Evolutionary conservation across 2,888 invertebrate species (phyloP).

Genomic region (Mayetiola destructor): DNA sequence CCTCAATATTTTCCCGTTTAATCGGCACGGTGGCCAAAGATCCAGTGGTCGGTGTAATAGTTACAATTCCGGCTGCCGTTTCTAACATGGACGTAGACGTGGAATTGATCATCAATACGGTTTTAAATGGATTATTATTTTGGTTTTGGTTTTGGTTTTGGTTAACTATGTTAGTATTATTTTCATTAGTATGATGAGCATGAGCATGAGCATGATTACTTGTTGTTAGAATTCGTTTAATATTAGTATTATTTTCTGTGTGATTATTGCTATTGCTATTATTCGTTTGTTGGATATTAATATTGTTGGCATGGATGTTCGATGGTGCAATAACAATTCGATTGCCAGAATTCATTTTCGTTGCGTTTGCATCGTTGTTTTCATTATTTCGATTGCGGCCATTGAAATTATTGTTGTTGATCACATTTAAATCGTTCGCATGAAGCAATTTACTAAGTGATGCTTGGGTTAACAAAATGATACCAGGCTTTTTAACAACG

Average conservation of each 20-base stretch:
- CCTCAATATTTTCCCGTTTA: conserved; percentile 28
- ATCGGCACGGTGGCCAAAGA: conserved; percentile 21
- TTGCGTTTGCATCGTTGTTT: too few species aligned
- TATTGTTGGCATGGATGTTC: conserved; percentile 19
- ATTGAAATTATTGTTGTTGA: not conserved
- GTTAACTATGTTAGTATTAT: not conserved
- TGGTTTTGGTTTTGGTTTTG: conserved; percentile 14
- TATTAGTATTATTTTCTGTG: not conserved
- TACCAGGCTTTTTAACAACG: conserved; percentile 15
- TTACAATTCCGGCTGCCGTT: not conserved
- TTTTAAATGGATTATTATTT: conserved; percentile 14
- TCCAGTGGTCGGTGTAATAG: conserved; percentile 18
- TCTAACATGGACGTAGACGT: conserved; percentile 21
- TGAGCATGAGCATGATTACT: conserved; percentile 2
- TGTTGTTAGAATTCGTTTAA: not conserved
- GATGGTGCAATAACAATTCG: too few species aligned
- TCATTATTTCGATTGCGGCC: too few species aligned
- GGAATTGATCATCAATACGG: conserved; percentile 23
- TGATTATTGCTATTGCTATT: conserved; percentile 14
- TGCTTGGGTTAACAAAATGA: conserved; percentile 20
- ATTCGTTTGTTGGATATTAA: conserved; percentile 18
- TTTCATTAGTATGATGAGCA: not conserved
- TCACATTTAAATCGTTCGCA: conserved; percentile 15
- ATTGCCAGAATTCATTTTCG: too few species aligned
- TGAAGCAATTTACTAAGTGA: conserved; percentile 20